A percentile compares a stretch with the other conserved stretches of the same genome.
These are phyloP conservation scores for Amiota mariae DNA, from an alignment of 2,888 invertebrate species.

Conservation along the genomic window DNA sequence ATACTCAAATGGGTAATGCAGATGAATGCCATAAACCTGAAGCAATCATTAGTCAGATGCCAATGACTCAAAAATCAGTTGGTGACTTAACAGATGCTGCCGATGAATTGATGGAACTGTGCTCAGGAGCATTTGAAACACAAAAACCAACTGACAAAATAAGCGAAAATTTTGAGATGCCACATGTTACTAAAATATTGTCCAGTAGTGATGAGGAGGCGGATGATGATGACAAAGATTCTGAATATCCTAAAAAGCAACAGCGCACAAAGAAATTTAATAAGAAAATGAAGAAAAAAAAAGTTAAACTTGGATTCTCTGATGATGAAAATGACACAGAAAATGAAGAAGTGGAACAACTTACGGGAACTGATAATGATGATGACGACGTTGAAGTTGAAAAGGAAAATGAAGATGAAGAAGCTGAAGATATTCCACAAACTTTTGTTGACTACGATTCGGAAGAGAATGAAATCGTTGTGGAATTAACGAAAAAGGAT, in stretches of 20 bases:
- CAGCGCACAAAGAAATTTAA: constrained; percentile 68
- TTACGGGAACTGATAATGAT: constrained; percentile 45
- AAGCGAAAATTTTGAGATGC: constrained; percentile 42
- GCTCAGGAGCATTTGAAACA: constrained; percentile 76
- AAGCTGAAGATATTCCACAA: constrained; percentile 71
- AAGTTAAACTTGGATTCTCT: constrained; percentile 71
- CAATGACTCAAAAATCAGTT: constrained; percentile 59
- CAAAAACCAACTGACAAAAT: constrained; percentile 35
- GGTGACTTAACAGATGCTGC: constrained; percentile 54
- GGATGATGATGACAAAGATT: constrained; percentile 3
- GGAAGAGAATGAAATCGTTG: constrained; percentile 85
- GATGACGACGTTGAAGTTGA: constrained; percentile 56
- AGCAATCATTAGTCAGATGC: constrained; percentile 65
- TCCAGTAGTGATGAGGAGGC: constrained; percentile 75
- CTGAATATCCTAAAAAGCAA: constrained; percentile 12
- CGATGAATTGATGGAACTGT: constrained; percentile 76
- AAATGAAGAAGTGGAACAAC: constrained; percentile 28
- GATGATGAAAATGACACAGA: constrained; percentile 66
- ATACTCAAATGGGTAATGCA: constrained; percentile 56
- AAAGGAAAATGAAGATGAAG: constrained; percentile 67
- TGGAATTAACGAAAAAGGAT: constrained; percentile 68
- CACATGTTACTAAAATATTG: constrained; percentile 64
- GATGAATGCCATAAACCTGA: background rate
- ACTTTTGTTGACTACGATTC: constrained; percentile 84
- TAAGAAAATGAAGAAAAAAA: constrained; percentile 63